Percentiles rank a stretch among this genome's conserved stretches.
Conservation (phyloP, 2,888 invertebrate genomes). For the Agrypnus murinus region DNA sequence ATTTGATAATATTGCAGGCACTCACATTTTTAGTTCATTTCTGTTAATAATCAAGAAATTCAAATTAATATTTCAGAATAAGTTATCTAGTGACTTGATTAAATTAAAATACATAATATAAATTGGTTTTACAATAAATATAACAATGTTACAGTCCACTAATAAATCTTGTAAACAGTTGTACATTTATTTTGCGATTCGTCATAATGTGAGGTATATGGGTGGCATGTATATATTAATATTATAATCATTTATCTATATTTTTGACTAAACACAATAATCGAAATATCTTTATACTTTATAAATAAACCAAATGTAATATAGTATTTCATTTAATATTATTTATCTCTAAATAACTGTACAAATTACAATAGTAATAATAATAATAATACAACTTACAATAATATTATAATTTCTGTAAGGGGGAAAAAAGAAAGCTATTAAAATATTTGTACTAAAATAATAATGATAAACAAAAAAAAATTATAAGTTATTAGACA, state of each 20-base stretch:
- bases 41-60: too few relatives aligned
- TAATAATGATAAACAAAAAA: constrained; percentile 36
- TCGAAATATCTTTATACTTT: constrained; percentile 21
- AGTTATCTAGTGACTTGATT: too few relatives aligned
- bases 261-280: constrained; percentile 10
- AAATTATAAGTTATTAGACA: constrained; percentile 43
- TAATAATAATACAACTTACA: constrained; percentile 36
- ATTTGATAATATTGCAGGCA: too few relatives aligned
- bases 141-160: too few relatives aligned
- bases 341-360: constrained; percentile 38
- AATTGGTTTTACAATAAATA: too few relatives aligned
- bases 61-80: too few relatives aligned
- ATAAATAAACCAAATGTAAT: constrained; percentile 30
- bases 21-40: too few relatives aligned
- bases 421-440: background rate
- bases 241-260: background rate
- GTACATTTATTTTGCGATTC: constrained; percentile 5
- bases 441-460: constrained; percentile 49
- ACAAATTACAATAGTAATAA: constrained; percentile 16
- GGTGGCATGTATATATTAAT: background rate
- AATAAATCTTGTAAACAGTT: background rate
- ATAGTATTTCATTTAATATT: constrained; percentile 35
- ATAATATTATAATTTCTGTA: constrained; percentile 42
- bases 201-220: constrained; percentile 18
- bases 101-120: too few relatives aligned